These are phyloP conservation scores for Timema cristinae DNA, from an alignment of 2,888 invertebrate species.

Conservation along the genomic window DNA sequence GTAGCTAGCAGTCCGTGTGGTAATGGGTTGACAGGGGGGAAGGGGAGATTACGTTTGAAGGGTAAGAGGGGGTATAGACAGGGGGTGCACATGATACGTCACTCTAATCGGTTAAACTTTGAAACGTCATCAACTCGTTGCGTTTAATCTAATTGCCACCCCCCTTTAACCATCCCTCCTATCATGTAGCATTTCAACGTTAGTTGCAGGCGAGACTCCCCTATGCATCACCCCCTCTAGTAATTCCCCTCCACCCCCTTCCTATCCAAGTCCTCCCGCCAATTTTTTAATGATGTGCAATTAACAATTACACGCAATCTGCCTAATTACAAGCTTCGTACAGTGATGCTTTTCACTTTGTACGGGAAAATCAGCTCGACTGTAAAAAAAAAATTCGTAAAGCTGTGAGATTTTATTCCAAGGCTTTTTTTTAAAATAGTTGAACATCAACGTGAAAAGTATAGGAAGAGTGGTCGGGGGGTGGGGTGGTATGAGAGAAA, in stretches of 20 bases:
- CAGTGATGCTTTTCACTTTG: constrained; percentile 12
- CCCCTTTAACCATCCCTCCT: neutral
- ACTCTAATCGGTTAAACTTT: constrained; percentile 13
- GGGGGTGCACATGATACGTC: neutral
- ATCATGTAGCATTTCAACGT: neutral
- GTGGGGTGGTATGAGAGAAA: too few relatives aligned
- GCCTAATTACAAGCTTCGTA: constrained; percentile 24
- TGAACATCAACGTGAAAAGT: too few relatives aligned
- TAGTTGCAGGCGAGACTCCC: too few relatives aligned
- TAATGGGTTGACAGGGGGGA: too few relatives aligned
- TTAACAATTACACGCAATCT: constrained; percentile 28
- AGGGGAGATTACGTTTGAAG: too few relatives aligned
- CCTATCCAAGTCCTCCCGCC: neutral
- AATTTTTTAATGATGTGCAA: constrained; percentile 25
- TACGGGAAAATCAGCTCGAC: neutral
- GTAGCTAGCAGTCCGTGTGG: too few relatives aligned
- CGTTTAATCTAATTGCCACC: constrained; percentile 23
- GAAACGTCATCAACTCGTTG: constrained; percentile 21
- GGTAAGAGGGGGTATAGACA: too few relatives aligned
- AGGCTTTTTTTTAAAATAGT: too few relatives aligned
- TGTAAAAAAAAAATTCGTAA: neutral
- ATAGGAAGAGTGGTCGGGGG: too few relatives aligned
- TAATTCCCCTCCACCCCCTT: neutral
- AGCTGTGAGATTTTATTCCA: too few relatives aligned
- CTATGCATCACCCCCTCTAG: neutral